Conservation (phyloP, 2,888 invertebrate genomes). For the Holacanthella duospinosa region DNA sequence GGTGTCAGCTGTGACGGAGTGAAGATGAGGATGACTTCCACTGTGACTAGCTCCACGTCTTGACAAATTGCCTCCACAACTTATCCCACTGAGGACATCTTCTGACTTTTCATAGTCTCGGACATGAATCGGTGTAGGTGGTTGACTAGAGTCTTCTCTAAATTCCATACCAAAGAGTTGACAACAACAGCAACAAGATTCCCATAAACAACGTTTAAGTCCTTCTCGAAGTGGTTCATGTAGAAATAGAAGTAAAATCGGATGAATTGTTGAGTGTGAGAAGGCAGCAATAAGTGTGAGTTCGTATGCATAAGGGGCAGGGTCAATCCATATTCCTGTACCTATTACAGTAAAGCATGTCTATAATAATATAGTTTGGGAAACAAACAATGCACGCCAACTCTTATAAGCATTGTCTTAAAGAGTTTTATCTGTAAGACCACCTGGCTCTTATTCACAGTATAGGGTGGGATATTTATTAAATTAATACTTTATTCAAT, state of each 20-base stretch:
- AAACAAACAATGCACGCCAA: no score
- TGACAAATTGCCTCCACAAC: no score
- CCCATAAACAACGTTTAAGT: conserved; percentile 30
- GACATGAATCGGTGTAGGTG: neutral
- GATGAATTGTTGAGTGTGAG: conserved; percentile 75
- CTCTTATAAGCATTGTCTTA: no score
- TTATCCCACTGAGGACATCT: neutral
- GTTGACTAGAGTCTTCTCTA: conserved; percentile 10
- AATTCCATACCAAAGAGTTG: conserved; percentile 39
- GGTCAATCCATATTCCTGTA: conserved; percentile 36
- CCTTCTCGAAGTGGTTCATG: conserved; percentile 43
- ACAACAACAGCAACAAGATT: conserved; percentile 58
- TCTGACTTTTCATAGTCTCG: conserved; percentile 5
- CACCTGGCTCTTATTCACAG: no score
- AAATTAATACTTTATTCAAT: no score
- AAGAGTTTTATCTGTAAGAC: no score
- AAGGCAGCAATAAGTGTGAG: conserved; percentile 77
- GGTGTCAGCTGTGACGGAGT: conserved; percentile 11
- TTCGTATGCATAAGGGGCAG: conserved; percentile 43
- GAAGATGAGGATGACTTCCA: conserved; percentile 15
- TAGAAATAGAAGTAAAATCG: conserved; percentile 64
- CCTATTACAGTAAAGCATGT: no score
- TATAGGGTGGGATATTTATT: no score
- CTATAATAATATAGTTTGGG: no score
- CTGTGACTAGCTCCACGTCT: neutral